Percentiles rank a stretch among this genome's conserved stretches.
Conservation (phyloP, 1,140 invertebrate genomes). For the Drosophila pruinosa region DNA sequence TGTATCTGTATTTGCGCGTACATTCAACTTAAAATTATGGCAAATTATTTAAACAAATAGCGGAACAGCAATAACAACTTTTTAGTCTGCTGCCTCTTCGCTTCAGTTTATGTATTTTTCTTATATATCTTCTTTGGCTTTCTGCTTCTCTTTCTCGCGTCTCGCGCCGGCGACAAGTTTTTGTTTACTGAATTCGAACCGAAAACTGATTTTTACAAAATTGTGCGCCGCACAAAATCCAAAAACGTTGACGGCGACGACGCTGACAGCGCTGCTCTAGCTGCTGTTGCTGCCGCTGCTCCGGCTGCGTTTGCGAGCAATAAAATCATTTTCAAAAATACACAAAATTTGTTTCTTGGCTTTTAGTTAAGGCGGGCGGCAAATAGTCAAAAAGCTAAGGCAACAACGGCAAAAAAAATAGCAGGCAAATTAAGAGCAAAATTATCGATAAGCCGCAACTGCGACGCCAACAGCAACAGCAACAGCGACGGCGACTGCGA, state of each 20-base stretch:
- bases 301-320: conserved; percentile 44
- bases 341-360: conserved; percentile 29
- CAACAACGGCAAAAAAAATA: conserved; percentile 6
- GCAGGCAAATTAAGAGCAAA: conserved; percentile 24
- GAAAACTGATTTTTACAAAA: conserved; percentile 76
- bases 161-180: conserved; percentile 82
- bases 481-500: conserved; percentile 15
- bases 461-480: conserved; percentile 22
- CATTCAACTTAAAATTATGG: conserved; percentile 65
- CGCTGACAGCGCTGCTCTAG: conserved; percentile 19
- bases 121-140: conserved; percentile 16
- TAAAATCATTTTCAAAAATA: conserved; percentile 77
- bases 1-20: conserved; percentile 28
- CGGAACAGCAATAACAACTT: conserved; percentile 25
- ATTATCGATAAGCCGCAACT: conserved; percentile 39
- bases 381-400: conserved; percentile 29
- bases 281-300: conserved; percentile 1
- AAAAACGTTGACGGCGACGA: conserved; percentile 38
- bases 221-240: conserved; percentile 53
- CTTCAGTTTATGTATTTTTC: conserved; percentile 22
- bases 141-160: conserved; percentile 57
- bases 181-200: conserved; percentile 82
- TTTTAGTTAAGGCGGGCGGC: conserved; percentile 36
- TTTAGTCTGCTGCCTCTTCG: neutral
- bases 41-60: conserved; percentile 78